Evolutionary conservation across 2,113 vertebrate species (phyloP).

Genomic region (Lutjanus erythropterus): DNA sequence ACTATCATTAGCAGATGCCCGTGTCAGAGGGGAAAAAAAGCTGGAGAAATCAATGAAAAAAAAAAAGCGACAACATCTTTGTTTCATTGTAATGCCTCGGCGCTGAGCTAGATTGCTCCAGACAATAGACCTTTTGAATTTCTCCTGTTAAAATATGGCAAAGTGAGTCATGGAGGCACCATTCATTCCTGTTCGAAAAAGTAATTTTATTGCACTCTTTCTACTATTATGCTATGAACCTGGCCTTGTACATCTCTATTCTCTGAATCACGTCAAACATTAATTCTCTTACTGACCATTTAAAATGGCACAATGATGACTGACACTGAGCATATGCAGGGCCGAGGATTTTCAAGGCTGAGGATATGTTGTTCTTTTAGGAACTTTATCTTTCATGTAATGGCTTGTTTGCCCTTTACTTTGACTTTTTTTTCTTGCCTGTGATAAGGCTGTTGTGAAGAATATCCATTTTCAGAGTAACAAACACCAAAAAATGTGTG

Average conservation of each 20-base stretch:
- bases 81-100: not conserved
- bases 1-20: conserved; percentile 57
- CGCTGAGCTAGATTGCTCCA: conserved; percentile 7
- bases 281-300: conserved; percentile 19
- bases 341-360: not conserved
- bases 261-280: conserved; percentile 11
- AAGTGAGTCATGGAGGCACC: conserved; percentile 11
- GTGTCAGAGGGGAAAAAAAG: conserved; percentile 22
- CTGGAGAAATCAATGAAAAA: conserved; percentile 38
- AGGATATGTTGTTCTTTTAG: conserved; percentile 9
- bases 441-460: conserved; percentile 23
- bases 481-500: not conserved
- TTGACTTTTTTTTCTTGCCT: conserved; percentile 2
- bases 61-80: conserved; percentile 14
- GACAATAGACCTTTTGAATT: conserved; percentile 25
- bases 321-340: not conserved
- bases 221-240: not conserved
- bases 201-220: conserved; percentile 2
- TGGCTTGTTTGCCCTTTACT: conserved; percentile 38
- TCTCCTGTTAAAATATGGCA: conserved; percentile 27
- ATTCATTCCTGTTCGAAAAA: conserved; percentile 10
- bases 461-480: conserved; percentile 28
- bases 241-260: conserved; percentile 25
- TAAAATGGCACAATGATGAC: conserved; percentile 10
- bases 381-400: conserved; percentile 24